Evolutionary conservation across 2,797 vertebrate genomes (phyloP), one percentile per base, ranked within the genome.

Genomic region (Synanceia verrucosa): DNA sequence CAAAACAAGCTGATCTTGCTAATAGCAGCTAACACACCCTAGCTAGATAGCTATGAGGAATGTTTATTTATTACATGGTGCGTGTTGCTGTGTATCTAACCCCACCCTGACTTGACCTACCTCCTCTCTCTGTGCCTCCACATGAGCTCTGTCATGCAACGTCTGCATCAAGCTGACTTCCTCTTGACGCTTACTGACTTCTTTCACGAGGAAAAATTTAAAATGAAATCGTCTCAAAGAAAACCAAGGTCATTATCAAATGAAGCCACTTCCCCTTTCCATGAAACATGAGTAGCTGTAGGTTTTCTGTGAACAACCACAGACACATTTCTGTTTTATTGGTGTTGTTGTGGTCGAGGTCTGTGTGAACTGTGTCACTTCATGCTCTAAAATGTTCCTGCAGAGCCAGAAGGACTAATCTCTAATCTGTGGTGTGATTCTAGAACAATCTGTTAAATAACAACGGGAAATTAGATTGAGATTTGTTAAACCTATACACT

Each of bases 11-110:
- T 47, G 37, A 69, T 71, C n/a, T 10, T 37, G 46, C 46, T 50
- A 67, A 74, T 61, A 65, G 68, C 51, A 57, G 77, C 63, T 7
- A 57, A 53, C 62, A 66, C 58, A 34, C 71, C 70, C 41, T 12
- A 51, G 70, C 77, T 73, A 13, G 44, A 73, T 1, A 65, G 46
- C 48, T 70, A 16, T 2, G 51, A 73, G 72, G 63, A 84, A 72
- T 82, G 73, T 76, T 67, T 76, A 47, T 78, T 82, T 82, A 23
- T 59, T 68, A 65, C 7, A 67, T 36, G 36, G 21, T 77, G 60
- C 18, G 1, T 57, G 68, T 28, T 31, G 6, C 2, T 75, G 62
- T 72, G 63, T 16, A 33, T 79, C 34, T 37, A 56, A 66, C 67
- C 57, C 55, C 65, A 34, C 57, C 78, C 73, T 70, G 70, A 65